Percentiles rank a stretch among this genome's conserved stretches.
These are phyloP conservation scores for Girardia tigrina DNA, from an alignment of 2,888 invertebrate species.

Conservation along the genomic window DNA sequence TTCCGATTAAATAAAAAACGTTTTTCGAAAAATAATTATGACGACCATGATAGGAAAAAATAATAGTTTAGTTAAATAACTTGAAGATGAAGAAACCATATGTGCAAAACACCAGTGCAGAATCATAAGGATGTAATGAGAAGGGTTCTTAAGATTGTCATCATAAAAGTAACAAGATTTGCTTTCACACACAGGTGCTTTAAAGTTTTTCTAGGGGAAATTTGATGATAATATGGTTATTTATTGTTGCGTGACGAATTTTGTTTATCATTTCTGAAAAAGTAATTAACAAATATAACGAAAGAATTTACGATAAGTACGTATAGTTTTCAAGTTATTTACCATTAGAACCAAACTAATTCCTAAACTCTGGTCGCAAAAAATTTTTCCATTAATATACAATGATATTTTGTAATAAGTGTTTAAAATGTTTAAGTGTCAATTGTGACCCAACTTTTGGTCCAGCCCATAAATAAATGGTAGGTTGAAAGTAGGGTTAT, in stretches of 20 bases:
- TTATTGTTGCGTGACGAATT: background rate
- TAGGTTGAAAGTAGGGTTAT: too few species aligned
- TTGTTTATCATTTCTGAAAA: too few species aligned
- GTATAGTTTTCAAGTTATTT: too few species aligned
- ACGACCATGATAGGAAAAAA: background rate
- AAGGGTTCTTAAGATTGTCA: background rate
- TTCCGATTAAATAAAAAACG: background rate
- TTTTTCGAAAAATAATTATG: background rate
- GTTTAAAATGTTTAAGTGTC: too few species aligned
- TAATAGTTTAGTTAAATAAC: background rate
- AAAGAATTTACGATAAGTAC: too few species aligned
- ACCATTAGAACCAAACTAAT: too few species aligned
- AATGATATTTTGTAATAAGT: too few species aligned
- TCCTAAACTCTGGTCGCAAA: too few species aligned
- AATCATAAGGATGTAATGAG: background rate
- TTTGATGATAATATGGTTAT: background rate
- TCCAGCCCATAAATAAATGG: too few species aligned
- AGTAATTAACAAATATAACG: too few species aligned
- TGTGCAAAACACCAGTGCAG: background rate
- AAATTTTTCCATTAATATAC: too few species aligned
- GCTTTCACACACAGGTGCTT: background rate
- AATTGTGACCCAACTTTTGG: too few species aligned
- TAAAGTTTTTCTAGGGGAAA: background rate
- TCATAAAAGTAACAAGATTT: background rate
- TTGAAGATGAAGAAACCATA: background rate